Conservation (phyloP, 1,140 invertebrate genomes). For the Solen grandis region DNA sequence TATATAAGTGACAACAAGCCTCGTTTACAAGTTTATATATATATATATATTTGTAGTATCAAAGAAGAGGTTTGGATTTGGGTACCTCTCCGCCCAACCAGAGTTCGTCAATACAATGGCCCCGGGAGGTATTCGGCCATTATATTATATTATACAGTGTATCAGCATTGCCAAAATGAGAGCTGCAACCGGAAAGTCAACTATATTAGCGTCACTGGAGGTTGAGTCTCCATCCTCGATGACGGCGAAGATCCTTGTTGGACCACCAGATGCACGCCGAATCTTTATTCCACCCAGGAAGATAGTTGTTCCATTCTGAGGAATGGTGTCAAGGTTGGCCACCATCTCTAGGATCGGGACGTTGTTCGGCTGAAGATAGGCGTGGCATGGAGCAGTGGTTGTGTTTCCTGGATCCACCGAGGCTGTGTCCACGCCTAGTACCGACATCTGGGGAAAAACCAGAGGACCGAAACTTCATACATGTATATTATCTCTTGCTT, state of each 20-base stretch:
- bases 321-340: constrained; percentile 58
- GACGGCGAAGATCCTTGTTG: constrained; percentile 57
- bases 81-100: background rate
- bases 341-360: constrained; percentile 56
- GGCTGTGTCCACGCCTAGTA: constrained; percentile 4
- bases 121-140: constrained; percentile 55
- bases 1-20: too few species aligned
- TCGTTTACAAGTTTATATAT: too few species aligned
- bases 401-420: constrained; percentile 2
- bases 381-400: constrained; percentile 9
- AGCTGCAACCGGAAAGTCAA: too few species aligned
- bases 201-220: too few species aligned
- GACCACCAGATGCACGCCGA: constrained; percentile 53
- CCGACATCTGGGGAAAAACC: too few species aligned
- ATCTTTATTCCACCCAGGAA: constrained; percentile 55
- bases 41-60: background rate
- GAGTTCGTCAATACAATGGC: constrained; percentile 9
- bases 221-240: constrained; percentile 49
- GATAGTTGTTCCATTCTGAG: constrained; percentile 48
- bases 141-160: too few species aligned
- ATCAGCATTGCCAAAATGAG: too few species aligned
- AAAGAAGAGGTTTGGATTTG: background rate
- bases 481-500: too few species aligned
- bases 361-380: constrained; percentile 24
- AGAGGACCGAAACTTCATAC: too few species aligned